A percentile compares a stretch with the other conserved stretches of the same genome.
Evolutionary conservation across 2,888 invertebrate genomes (phyloP).

Genomic region (Fragum sueziense): DNA sequence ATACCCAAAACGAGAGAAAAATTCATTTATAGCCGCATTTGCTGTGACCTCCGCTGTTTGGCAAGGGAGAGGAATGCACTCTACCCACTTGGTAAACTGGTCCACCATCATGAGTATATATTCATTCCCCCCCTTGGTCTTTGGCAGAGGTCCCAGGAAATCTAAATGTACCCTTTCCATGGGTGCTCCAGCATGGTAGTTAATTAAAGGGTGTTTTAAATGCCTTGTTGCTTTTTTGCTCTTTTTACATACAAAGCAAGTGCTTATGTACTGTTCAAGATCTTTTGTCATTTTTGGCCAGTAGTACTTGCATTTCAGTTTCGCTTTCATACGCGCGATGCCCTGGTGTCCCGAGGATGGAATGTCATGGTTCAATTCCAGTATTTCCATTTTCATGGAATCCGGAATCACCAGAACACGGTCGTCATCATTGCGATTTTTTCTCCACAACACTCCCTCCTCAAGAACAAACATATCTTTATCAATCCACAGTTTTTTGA

Average conservation of each 20-base stretch:
- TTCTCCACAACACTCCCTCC: background rate
- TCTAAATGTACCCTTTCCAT: slow-evolving; percentile 42
- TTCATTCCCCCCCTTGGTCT: slow-evolving; percentile 23
- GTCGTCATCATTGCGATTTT: background rate
- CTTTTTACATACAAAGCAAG: background rate
- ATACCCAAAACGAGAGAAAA: slow-evolving; percentile 18
- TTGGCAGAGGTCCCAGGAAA: slow-evolving; percentile 32
- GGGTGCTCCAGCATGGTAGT: slow-evolving; percentile 96
- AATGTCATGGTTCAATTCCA: background rate
- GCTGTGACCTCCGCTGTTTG: slow-evolving; percentile 20
- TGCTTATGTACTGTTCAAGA: background rate
- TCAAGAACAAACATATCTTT: background rate
- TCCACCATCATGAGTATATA: slow-evolving; percentile 19
- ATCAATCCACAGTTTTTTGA: background rate
- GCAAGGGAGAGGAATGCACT: slow-evolving; percentile 23
- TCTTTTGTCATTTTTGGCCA: background rate
- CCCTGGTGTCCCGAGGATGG: slow-evolving; percentile 19
- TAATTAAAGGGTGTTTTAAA: slow-evolving; percentile 8
- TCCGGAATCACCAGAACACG: background rate
- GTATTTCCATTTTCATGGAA: background rate
- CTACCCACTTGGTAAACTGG: slow-evolving; percentile 15
- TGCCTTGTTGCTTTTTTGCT: too few species aligned
- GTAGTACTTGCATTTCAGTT: background rate
- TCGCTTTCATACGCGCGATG: background rate
- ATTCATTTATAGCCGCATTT: slow-evolving; percentile 3